Base-by-base conservation (phyloP, 1,140 invertebrate species). In the Ceratoteleas bidentatus region DNA sequence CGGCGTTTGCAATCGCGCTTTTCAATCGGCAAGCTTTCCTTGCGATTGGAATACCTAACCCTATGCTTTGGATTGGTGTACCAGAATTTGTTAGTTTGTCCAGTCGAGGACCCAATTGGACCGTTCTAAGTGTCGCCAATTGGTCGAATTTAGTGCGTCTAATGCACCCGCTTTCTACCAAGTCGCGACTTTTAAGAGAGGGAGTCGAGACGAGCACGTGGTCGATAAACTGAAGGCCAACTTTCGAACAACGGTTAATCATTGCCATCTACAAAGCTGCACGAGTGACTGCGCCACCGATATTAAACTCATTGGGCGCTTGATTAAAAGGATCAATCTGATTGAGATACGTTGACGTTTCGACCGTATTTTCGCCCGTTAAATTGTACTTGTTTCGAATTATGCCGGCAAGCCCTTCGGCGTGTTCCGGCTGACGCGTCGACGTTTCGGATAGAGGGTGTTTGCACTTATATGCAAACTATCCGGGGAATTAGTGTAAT, bases 241-340 rank as follows among this genome's bases (percentile, higher is more conserved):
- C 76, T 79, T 79, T 79, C 76, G 61, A 79, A 79, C 76, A 61
- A 73, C 68, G 56, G 49, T 72, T 73, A 72, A 78, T 72, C 62
- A 54, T 78, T 60, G 53, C 75, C 60, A 58, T 64, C 66, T 58
- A 78, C 34, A 61, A 34, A 52, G 49, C 40, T 74, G 53, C 72
- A 56, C 50, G 57, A 61, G 13, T 40, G 7, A 24, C 56, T 68
- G 57, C 56, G 15, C 54, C 58, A 33, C 52, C 60, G 15, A 78
- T 65, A 60, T 65, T 53, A 64, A 64, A 72, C 64, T 49, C 62
- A 50, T 24, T 65, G 11, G 34, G 36, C 58, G 53, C 49, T 64
- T 54, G 24, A 60, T 50, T 62, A 60, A 76, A 62, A 56, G 57
- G 49, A 76, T 69, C 64, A 76, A 68, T 76, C 47, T 66, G 62